phyloP scores from a whole-genome alignment of 2,113 vertebrate species.

The Odontophorus gujanensis region DNA sequence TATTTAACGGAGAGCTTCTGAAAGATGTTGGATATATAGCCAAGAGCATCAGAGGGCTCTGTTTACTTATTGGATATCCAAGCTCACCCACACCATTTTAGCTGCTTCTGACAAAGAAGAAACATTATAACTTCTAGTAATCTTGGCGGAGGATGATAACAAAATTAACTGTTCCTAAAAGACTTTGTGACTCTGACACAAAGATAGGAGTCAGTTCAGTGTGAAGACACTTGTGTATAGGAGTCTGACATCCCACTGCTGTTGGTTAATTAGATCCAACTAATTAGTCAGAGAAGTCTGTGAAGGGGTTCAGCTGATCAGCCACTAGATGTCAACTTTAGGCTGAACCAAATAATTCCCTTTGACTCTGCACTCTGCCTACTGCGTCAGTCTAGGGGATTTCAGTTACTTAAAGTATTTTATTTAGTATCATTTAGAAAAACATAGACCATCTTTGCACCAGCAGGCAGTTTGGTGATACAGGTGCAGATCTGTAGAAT shows the following conservation, averaged over 20 bases:
- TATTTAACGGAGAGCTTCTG: neutral
- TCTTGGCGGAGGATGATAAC: neutral
- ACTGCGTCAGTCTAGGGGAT: neutral
- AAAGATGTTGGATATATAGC: neutral
- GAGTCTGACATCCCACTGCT: neutral
- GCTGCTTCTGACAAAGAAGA: fast-evolving
- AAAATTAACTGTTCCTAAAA: neutral
- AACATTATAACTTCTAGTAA: neutral
- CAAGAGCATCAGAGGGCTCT: neutral
- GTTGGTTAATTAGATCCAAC: neutral
- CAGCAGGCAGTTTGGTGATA: fast-evolving
- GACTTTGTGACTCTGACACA: neutral
- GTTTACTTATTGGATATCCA: neutral
- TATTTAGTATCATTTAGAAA: neutral
- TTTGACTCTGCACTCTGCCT: fast-evolving
- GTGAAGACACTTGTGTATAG: neutral
- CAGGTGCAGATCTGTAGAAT: neutral
- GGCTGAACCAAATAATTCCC: neutral
- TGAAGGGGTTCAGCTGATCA: neutral
- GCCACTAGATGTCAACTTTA: neutral
- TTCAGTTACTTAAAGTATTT: neutral
- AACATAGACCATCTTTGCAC: neutral
- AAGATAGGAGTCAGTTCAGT: neutral
- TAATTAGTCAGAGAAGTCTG: neutral
- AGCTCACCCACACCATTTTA: neutral